Evolutionary conservation across 64 coral and sea anemone genomes (phyloP).

Genomic region (Porites lutea): DNA sequence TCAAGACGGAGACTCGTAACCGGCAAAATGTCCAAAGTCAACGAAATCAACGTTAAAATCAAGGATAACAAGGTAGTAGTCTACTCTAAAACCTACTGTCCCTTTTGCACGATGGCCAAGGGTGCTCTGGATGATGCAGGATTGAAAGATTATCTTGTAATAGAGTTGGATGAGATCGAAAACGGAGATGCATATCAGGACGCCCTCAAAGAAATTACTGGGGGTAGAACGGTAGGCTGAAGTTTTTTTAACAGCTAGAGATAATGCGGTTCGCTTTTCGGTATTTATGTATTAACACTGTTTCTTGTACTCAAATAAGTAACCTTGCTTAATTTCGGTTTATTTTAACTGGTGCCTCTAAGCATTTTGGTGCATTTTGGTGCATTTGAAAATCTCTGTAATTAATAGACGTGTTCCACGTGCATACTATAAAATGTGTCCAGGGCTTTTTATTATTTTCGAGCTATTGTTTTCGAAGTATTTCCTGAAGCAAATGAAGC

Average conservation of each 20-base stretch:
- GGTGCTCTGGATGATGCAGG: constrained; percentile 43
- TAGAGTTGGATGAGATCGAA: constrained; percentile 30
- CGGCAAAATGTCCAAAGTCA: not conserved
- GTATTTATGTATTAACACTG: not conserved
- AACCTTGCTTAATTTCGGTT: no score
- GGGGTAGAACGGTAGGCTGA: not conserved
- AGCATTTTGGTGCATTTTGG: no score
- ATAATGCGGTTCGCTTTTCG: not conserved
- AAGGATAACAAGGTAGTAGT: constrained; percentile 65
- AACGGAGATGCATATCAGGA: not conserved
- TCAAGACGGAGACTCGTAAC: not conserved
- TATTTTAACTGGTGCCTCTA: no score
- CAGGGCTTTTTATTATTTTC: no score
- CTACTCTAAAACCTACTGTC: constrained; percentile 78
- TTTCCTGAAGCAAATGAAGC: no score
- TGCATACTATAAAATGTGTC: no score
- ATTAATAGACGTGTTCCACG: no score
- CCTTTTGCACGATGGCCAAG: constrained; percentile 70
- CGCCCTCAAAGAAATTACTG: constrained; percentile 3
- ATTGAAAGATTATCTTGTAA: constrained; percentile 55
- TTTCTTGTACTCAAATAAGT: no score
- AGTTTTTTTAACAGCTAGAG: not conserved
- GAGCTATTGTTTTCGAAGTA: no score
- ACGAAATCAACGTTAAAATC: not conserved
- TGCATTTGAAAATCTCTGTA: no score